Evolutionary conservation across 2,888 invertebrate species (phyloP), one percentile per base, ranked within the genome.

Genomic region (Callyntrura guangdongensis): DNA sequence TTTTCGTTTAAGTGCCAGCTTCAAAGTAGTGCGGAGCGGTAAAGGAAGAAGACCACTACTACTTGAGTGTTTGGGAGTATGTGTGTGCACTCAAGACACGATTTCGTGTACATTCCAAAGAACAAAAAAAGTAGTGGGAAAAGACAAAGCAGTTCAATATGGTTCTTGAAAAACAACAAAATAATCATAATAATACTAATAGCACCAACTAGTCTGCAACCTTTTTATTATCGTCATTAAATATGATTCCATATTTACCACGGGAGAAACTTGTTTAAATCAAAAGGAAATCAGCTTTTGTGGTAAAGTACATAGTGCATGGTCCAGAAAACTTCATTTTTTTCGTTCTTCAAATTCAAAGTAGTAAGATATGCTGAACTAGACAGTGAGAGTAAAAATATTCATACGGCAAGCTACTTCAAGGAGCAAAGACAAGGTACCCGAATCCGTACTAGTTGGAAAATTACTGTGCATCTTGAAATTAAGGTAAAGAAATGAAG

Each of bases 141-240:
- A 36, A n/a, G 36, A 79, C 49, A 67, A 59, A 22, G 77, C 27
- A 53, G 36, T 36, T 36, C 47, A 56, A 20, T 69, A 77, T 77
- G 74, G 25, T 79, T 79, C 64, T 64, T 20, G 17, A 27, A 36
- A 84, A 61, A 86, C 79, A 64, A 47, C 45, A 61, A 45, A 61
- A 81, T 49, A 74, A 45, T 47, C 36, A 47, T 74, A 49, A 56
- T 36, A 17, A 81, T 53, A 59, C 67, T 49, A 69, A 84, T 27
- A 67, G 27, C 83, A 84, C 49, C 67, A 49, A 64, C 64, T 9
- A 61, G 14, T 27, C 61, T 61, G 36, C 69, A 88, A 59, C 77
- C 83, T 89, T 89, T 89, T 89, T 84, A 89, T 89, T 89, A 84
- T 89, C 74, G 36, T 84, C 84, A 89, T 89, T 77, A 89, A 86